Conservation (phyloP, 1,140 invertebrate species). For the Daktulosphaira vitifoliae region DNA sequence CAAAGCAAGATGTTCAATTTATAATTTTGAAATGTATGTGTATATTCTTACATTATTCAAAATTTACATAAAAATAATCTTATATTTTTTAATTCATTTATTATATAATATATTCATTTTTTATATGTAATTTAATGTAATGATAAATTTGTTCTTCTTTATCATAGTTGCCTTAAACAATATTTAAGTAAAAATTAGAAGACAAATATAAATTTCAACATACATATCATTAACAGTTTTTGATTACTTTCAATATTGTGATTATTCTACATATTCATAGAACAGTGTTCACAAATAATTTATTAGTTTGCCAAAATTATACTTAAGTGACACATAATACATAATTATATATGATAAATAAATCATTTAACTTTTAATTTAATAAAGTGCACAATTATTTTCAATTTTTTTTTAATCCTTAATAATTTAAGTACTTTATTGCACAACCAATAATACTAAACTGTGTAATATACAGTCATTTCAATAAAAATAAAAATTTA, state of each 20-base stretch:
- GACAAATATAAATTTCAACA: too few species aligned
- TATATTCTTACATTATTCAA: slow-evolving; percentile 27
- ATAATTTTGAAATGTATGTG: slow-evolving; percentile 26
- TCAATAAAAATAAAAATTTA: slow-evolving; percentile 21
- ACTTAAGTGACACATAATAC: too few species aligned
- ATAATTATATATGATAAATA: too few species aligned
- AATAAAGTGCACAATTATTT: too few species aligned
- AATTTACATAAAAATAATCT: slow-evolving; percentile 33
- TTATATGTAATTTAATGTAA: slow-evolving; percentile 21
- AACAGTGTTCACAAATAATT: too few species aligned
- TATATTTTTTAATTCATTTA: slow-evolving; percentile 33
- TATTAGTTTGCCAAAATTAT: too few species aligned
- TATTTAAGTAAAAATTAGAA: not conserved
- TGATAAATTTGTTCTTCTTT: slow-evolving; percentile 24
- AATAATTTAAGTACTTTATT: slow-evolving; percentile 28
- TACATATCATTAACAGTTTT: not conserved
- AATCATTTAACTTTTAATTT: too few species aligned
- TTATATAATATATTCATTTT: slow-evolving; percentile 16
- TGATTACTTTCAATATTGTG: too few species aligned
- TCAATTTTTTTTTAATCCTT: too few species aligned
- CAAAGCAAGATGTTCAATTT: slow-evolving; percentile 32
- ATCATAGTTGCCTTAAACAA: not conserved
- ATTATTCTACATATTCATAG: too few species aligned
- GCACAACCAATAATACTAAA: slow-evolving; percentile 31
- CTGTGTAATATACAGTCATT: not conserved